Base-by-base conservation (phyloP, 1,140 invertebrate genomes). In the Atta texana region DNA sequence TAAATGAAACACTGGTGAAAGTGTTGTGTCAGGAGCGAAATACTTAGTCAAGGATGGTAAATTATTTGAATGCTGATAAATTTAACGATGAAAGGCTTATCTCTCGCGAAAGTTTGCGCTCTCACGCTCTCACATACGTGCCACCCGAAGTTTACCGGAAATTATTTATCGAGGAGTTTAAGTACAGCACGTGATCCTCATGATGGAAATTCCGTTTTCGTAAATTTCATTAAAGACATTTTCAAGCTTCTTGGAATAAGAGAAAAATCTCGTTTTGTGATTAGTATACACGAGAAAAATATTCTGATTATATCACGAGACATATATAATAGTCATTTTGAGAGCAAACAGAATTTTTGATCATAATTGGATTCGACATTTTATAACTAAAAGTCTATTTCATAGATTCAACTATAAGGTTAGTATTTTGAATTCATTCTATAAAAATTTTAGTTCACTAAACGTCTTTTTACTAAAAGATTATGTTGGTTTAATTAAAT, bases 11-110 rank as follows among this genome's bases (percentile, higher is more conserved):
- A 82, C 63, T 84, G 69, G 69, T 61, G 39, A 74, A 74, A 61
- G 80, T 84, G 80, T 74, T 74, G 53, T 6, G 68, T 7, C 63
- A 5, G 78, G 39, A 61, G 24, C 31, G 39, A 74, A 61, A 84
- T 74, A 84, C 69, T 84, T 74, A 63, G 39, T 57, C 24, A 28
- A 63, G 55, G 69, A 74, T 24, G 44, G 39, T 61, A 84, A 84
- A 81, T 81, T 81, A 81, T 81, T 81, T 24, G 64, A 69, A 10
- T 71, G 77, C 64, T 51, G 64, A 81, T 81, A 81, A 81, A 81
- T 81, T 81, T 71, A 71, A 81, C 49, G 77, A 81, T 59, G 78
- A 81, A 71, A 81, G 78, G 51, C 66, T 81, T 71, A 81, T 81
- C 78, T 81, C 78, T 6, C 51, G 49, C 24, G 61, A 10, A 64